Conservation (phyloP, 2,888 invertebrate species). For the Oasisia sp. region DNA sequence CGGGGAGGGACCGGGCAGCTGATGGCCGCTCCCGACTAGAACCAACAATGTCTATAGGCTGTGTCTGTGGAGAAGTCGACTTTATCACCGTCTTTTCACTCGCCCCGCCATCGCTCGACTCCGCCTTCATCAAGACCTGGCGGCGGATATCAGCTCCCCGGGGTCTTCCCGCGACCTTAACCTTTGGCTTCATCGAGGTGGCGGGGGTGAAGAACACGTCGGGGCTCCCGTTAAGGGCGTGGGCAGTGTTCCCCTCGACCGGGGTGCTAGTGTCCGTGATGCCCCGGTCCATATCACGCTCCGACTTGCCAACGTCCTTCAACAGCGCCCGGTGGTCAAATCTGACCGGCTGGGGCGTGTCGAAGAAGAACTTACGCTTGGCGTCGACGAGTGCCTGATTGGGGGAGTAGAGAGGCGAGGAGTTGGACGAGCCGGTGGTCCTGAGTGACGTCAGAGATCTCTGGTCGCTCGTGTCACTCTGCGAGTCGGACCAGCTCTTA, state of each 20-base stretch:
- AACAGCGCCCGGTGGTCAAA: slow-evolving; percentile 46
- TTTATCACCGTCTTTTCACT: slow-evolving; percentile 3
- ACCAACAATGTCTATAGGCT: neutral
- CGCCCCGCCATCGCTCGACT: neutral
- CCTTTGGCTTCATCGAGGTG: slow-evolving; percentile 22
- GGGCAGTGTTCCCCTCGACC: neutral
- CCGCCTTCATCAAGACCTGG: neutral
- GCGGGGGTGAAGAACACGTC: slow-evolving; percentile 22
- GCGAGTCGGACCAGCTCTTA: slow-evolving; percentile 17
- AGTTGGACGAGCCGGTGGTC: neutral
- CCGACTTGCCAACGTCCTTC: slow-evolving; percentile 40
- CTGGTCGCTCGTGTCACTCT: slow-evolving; percentile 31
- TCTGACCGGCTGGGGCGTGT: slow-evolving; percentile 43
- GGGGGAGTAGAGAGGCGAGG: slow-evolving; percentile 18
- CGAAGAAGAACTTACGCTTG: slow-evolving; percentile 44
- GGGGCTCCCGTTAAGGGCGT: neutral
- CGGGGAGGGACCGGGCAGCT: neutral
- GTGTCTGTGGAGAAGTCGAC: neutral
- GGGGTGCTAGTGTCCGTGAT: slow-evolving; percentile 36
- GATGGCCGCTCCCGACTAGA: neutral
- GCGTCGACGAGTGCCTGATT: slow-evolving; percentile 36
- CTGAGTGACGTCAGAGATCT: slow-evolving; percentile 14
- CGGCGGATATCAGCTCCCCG: slow-evolving; percentile 23
- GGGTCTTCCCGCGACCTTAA: neutral
- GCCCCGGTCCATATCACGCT: slow-evolving; percentile 76